These are phyloP conservation scores for Bettongia penicillata DNA, from an alignment of 2,113 vertebrate genomes.

Conservation along the genomic window DNA sequence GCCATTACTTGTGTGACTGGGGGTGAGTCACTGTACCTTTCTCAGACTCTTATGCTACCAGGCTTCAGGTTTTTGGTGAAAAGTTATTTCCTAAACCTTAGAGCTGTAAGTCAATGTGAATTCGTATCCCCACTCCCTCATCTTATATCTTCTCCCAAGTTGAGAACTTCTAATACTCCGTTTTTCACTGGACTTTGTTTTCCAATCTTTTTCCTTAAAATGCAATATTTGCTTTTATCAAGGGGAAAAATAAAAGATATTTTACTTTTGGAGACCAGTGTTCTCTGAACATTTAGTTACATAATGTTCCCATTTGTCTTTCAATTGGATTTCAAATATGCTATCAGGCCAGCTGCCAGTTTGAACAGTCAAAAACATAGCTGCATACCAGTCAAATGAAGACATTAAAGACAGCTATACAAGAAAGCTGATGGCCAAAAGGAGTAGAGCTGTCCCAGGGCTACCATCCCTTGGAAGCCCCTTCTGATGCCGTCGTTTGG, in stretches of 20 bases:
- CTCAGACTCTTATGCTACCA: background rate
- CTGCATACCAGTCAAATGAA: slow-evolving; percentile 46
- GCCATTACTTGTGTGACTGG: background rate
- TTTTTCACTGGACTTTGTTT: background rate
- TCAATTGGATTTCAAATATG: slow-evolving; percentile 36
- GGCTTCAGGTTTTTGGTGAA: background rate
- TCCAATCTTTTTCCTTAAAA: background rate
- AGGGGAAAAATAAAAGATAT: background rate
- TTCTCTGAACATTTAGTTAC: background rate
- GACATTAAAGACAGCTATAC: slow-evolving; percentile 35
- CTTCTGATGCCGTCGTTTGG: slow-evolving; percentile 34
- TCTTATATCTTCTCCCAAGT: background rate
- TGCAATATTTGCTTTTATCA: background rate
- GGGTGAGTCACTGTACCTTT: background rate
- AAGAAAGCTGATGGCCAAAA: slow-evolving; percentile 34
- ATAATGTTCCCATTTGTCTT: slow-evolving; percentile 45
- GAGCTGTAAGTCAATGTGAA: background rate
- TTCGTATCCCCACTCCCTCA: background rate
- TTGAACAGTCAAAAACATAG: slow-evolving; percentile 26
- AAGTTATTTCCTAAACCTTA: background rate
- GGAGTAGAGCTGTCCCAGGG: background rate
- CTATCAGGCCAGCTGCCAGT: slow-evolving; percentile 9
- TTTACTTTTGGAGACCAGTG: background rate
- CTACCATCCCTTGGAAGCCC: slow-evolving; percentile 23
- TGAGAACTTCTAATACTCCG: background rate